phyloP scores from a whole-genome alignment of 1,140 invertebrate species.

The Eriocheir sinensis region DNA sequence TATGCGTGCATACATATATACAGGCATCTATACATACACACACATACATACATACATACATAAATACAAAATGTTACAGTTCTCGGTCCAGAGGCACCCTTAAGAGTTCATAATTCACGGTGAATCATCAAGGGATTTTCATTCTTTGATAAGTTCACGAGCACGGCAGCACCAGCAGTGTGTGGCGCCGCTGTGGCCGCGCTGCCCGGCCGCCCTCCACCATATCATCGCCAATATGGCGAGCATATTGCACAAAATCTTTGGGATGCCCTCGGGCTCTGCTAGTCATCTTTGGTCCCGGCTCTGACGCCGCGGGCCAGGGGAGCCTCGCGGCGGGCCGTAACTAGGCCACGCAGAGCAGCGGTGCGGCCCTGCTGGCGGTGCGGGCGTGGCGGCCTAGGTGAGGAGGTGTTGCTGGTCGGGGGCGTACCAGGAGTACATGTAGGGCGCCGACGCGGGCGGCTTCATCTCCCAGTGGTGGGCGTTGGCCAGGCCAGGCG shows the following conservation, averaged over 20 bases:
- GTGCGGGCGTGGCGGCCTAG: constrained; percentile 82
- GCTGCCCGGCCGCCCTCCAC: not conserved
- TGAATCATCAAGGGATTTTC: not conserved
- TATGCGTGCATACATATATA: constrained; percentile 2
- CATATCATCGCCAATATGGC: constrained; percentile 59
- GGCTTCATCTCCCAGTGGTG: constrained; percentile 87
- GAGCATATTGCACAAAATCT: constrained; percentile 74
- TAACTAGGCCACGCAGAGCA: constrained; percentile 34
- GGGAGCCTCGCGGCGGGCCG: constrained; percentile 47
- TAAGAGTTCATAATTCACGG: not conserved
- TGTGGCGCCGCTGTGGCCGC: not conserved
- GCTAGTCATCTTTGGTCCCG: constrained; percentile 51
- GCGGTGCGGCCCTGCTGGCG: not conserved
- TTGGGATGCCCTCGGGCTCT: constrained; percentile 53
- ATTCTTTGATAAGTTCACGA: not conserved
- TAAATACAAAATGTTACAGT: not conserved
- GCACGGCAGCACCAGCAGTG: not conserved
- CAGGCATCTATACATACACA: constrained; percentile 10
- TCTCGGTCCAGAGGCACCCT: not conserved
- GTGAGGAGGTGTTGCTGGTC: constrained; percentile 88
- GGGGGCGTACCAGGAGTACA: constrained; percentile 90
- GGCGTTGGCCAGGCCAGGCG: constrained; percentile 84
- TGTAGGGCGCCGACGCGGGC: constrained; percentile 83
- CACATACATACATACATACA: constrained; percentile 33
- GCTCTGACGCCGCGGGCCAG: constrained; percentile 48